These are phyloP conservation scores for Colletes collaris DNA, from an alignment of 2,888 invertebrate genomes.

Conservation along the genomic window DNA sequence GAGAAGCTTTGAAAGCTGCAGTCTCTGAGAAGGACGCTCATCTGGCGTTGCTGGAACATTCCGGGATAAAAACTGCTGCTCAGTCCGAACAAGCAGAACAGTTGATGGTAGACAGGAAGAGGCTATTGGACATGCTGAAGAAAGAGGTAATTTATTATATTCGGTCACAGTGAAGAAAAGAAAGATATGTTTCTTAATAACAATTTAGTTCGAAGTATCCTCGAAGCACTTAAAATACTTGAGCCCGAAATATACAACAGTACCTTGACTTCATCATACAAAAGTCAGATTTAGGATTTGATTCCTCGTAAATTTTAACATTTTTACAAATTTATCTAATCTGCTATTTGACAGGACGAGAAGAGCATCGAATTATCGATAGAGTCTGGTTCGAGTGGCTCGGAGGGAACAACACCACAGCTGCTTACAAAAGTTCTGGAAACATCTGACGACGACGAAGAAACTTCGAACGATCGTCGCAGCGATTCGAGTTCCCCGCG, in stretches of 20 bases:
- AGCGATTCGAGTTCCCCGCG: slow-evolving; percentile 54
- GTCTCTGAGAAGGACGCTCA: slow-evolving; percentile 95
- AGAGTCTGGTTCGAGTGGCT: slow-evolving; percentile 64
- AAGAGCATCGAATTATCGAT: slow-evolving; percentile 74
- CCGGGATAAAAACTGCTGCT: slow-evolving; percentile 87
- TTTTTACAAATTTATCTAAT: too few relatives aligned
- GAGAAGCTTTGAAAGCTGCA: slow-evolving; percentile 92
- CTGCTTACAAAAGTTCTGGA: slow-evolving; percentile 70
- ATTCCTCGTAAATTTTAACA: too few relatives aligned
- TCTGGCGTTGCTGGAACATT: slow-evolving; percentile 91
- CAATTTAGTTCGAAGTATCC: too few relatives aligned
- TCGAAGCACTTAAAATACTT: too few relatives aligned
- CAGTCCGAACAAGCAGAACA: slow-evolving; percentile 88
- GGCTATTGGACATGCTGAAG: slow-evolving; percentile 89
- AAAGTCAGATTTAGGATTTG: too few relatives aligned
- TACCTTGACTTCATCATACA: too few relatives aligned
- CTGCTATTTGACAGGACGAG: slow-evolving; percentile 68
- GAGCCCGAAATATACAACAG: too few relatives aligned
- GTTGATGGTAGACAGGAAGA: slow-evolving; percentile 88
- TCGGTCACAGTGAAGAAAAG: too few relatives aligned
- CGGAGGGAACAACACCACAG: slow-evolving; percentile 64
- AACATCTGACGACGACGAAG: slow-evolving; percentile 69
- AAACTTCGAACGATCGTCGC: slow-evolving; percentile 47
- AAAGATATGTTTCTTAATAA: too few relatives aligned
- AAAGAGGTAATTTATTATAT: slow-evolving; percentile 82